phyloP scores from a whole-genome alignment of 2,113 vertebrate species.

The Triplophysa tibetana region DNA sequence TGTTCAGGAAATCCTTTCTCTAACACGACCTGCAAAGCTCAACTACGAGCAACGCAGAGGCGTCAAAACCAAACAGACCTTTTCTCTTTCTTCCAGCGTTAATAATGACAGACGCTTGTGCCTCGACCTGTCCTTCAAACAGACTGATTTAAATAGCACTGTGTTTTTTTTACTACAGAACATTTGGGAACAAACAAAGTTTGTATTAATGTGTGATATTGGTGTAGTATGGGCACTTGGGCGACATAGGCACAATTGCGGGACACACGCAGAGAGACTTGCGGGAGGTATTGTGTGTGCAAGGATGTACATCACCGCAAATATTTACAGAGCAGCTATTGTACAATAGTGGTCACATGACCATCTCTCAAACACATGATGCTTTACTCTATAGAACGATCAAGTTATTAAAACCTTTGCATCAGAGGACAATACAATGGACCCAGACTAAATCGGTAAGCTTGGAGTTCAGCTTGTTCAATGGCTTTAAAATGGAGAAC shows the following conservation, averaged over 20 bases:
- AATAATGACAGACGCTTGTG: slow-evolving; percentile 47
- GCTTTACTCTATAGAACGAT: slow-evolving; percentile 5
- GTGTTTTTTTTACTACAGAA: slow-evolving; percentile 15
- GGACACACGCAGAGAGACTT: slow-evolving; percentile 28
- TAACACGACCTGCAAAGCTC: slow-evolving; percentile 53
- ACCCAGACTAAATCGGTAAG: background rate
- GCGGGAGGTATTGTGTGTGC: slow-evolving; percentile 41
- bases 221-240: slow-evolving; percentile 8
- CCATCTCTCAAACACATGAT: slow-evolving; percentile 10
- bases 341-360: slow-evolving; percentile 35
- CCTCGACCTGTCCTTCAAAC: slow-evolving; percentile 57
- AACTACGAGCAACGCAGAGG: slow-evolving; percentile 49
- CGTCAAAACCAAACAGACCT: slow-evolving; percentile 51
- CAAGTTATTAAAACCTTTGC: background rate
- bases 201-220: slow-evolving; percentile 16
- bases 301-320: slow-evolving; percentile 48
- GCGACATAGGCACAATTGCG: background rate
- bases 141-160: slow-evolving; percentile 43
- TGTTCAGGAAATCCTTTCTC: slow-evolving; percentile 60
- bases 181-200: slow-evolving; percentile 33
- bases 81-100: slow-evolving; percentile 37
- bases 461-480: background rate
- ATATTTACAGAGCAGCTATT: slow-evolving; percentile 47
- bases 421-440: background rate
- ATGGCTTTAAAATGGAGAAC: no score